Conservation (phyloP, 2,888 invertebrate genomes). For the Drosophila acutilabella region DNA sequence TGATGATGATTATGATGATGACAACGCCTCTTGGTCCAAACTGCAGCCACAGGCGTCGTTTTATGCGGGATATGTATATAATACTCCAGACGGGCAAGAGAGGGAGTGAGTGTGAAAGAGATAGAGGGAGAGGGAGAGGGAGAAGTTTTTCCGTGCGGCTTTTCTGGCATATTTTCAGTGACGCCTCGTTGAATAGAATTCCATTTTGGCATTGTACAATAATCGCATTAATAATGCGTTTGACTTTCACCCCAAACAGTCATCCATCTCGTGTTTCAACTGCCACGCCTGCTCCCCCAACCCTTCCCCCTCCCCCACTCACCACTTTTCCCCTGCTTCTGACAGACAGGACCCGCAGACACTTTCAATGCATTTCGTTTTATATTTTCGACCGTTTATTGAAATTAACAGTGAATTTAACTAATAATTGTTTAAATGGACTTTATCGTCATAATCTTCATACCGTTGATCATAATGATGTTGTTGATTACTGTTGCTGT, state of each 20-base stretch:
- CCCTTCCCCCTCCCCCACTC: background rate
- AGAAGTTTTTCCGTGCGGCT: constrained; percentile 35
- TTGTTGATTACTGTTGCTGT: constrained; percentile 37
- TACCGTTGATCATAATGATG: constrained; percentile 24
- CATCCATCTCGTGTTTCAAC: constrained; percentile 7
- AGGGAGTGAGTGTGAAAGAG: background rate
- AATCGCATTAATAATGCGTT: constrained; percentile 75
- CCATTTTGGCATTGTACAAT: constrained; percentile 62
- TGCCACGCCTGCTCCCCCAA: background rate
- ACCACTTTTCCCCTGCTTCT: background rate
- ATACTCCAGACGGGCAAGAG: constrained; percentile 2
- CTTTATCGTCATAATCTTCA: constrained; percentile 45
- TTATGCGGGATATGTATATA: constrained; percentile 64
- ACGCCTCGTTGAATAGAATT: constrained; percentile 60
- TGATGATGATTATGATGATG: constrained; percentile 35
- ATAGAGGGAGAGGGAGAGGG: background rate
- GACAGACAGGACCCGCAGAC: constrained; percentile 34
- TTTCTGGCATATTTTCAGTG: constrained; percentile 50
- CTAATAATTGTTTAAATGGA: constrained; percentile 70
- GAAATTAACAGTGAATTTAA: constrained; percentile 77
- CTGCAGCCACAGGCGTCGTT: constrained; percentile 47
- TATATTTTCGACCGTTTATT: constrained; percentile 43
- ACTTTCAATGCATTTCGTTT: background rate
- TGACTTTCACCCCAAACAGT: constrained; percentile 21
- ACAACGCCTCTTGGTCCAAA: constrained; percentile 31